These are phyloP conservation scores for Andrena flavipes DNA, from an alignment of 2,888 invertebrate genomes.

Conservation along the genomic window DNA sequence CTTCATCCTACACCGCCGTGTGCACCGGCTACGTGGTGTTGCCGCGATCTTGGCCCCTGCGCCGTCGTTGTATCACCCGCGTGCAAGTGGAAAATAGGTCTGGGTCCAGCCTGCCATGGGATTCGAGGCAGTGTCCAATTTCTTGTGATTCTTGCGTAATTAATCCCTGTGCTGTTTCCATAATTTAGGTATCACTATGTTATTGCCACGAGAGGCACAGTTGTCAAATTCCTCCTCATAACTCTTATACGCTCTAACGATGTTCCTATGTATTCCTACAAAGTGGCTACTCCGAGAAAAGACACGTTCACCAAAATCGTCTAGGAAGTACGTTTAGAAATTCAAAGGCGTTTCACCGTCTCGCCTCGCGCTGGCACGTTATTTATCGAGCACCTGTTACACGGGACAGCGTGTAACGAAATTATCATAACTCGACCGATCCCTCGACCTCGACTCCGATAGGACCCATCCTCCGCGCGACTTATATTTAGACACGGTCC, in stretches of 20 bases:
- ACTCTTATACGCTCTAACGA: too few relatives aligned
- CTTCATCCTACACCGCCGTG: constrained; percentile 76
- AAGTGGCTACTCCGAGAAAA: neutral
- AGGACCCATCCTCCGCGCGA: constrained; percentile 6
- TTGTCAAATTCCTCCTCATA: too few relatives aligned
- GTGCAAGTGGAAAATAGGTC: neutral
- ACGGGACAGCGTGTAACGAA: neutral
- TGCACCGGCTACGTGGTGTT: constrained; percentile 54
- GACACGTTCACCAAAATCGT: neutral
- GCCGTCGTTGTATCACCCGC: constrained; percentile 16
- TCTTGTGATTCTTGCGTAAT: too few relatives aligned
- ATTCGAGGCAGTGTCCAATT: too few relatives aligned
- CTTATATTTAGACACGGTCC: constrained; percentile 21
- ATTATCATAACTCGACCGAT: constrained; percentile 45
- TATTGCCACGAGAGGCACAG: too few relatives aligned
- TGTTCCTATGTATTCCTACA: too few relatives aligned
- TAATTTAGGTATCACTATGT: too few relatives aligned
- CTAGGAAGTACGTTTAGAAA: neutral
- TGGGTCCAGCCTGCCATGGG: neutral
- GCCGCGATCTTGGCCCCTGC: constrained; percentile 20
- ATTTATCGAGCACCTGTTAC: constrained; percentile 51
- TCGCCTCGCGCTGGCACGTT: constrained; percentile 34
- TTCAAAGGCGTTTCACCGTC: neutral
- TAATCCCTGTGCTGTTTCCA: too few relatives aligned
- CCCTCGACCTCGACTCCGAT: constrained; percentile 28